Percentiles rank a stretch among this genome's conserved stretches.
These are phyloP conservation scores for Scopus umbretta DNA, from an alignment of 2,113 vertebrate species.

Conservation along the genomic window DNA sequence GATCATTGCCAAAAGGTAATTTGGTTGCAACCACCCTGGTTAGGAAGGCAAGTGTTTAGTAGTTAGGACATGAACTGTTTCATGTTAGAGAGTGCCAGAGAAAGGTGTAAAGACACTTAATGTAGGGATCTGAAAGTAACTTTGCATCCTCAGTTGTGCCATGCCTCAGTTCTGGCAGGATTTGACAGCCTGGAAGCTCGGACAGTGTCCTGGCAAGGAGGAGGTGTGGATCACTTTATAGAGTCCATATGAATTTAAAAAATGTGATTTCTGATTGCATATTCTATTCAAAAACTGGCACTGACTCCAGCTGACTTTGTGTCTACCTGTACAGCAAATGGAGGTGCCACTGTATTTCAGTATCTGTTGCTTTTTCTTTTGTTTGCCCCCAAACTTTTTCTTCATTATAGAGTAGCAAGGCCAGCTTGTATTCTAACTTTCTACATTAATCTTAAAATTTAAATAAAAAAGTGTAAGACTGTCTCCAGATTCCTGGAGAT, in stretches of 20 bases:
- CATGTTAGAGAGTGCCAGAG: neutral
- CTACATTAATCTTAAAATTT: neutral
- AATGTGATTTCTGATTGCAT: neutral
- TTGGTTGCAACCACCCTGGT: neutral
- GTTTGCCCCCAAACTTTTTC: accelerated
- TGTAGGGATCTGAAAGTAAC: neutral
- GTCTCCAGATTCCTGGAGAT: neutral
- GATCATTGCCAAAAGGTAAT: neutral
- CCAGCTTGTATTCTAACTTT: neutral
- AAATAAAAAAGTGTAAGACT: neutral
- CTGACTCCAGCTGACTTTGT: neutral
- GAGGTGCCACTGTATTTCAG: neutral
- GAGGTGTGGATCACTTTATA: neutral
- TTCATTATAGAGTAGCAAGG: neutral
- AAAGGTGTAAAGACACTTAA: neutral
- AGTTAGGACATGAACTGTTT: neutral
- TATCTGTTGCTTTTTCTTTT: neutral
- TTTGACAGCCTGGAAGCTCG: neutral
- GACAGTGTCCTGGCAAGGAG: neutral
- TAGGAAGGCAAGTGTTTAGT: neutral
- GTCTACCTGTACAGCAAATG: neutral
- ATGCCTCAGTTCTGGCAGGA: neutral
- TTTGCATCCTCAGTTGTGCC: neutral
- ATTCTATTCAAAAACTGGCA: neutral
- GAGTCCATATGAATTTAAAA: neutral